Conservation (phyloP, 2,797 vertebrate genomes). For the Adrianichthys oophorus region DNA sequence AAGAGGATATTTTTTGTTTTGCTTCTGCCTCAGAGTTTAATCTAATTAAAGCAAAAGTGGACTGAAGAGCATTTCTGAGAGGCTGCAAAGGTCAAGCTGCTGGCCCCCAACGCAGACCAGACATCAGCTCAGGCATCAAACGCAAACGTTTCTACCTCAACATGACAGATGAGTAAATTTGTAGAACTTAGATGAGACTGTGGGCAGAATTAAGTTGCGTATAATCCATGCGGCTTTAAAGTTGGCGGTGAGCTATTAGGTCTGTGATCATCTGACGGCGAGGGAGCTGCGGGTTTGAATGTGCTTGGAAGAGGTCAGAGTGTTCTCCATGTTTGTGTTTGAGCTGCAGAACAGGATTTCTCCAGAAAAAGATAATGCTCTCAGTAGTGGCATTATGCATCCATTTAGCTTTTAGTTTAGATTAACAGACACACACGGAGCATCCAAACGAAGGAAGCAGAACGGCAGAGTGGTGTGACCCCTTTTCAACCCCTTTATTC, state of each 20-base stretch:
- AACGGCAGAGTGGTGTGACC: constrained; percentile 30
- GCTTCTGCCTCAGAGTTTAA: no score
- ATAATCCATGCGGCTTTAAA: constrained; percentile 68
- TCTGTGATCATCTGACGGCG: constrained; percentile 13
- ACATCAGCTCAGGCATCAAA: not conserved
- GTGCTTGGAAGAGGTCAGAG: constrained; percentile 4
- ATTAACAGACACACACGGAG: constrained; percentile 64
- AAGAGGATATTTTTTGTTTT: no score
- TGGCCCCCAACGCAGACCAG: no score
- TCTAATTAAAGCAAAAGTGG: no score
- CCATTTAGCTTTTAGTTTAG: constrained; percentile 83
- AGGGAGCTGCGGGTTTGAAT: constrained; percentile 25
- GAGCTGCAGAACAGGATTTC: constrained; percentile 54
- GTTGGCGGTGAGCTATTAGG: constrained; percentile 44
- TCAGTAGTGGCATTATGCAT: constrained; percentile 74
- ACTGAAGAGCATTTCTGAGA: no score
- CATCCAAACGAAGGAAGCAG: constrained; percentile 28
- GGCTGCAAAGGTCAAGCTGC: no score
- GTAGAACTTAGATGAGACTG: constrained; percentile 7
- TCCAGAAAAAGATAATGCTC: constrained; percentile 70
- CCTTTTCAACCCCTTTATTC: constrained; percentile 25
- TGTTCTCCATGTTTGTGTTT: constrained; percentile 11
- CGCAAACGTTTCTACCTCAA: constrained; percentile 14
- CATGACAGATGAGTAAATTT: constrained; percentile 21
- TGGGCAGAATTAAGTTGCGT: constrained; percentile 39